These are phyloP conservation scores for Acrocephalus arundinaceus DNA, from an alignment of 2,113 vertebrate genomes.

Conservation along the genomic window DNA sequence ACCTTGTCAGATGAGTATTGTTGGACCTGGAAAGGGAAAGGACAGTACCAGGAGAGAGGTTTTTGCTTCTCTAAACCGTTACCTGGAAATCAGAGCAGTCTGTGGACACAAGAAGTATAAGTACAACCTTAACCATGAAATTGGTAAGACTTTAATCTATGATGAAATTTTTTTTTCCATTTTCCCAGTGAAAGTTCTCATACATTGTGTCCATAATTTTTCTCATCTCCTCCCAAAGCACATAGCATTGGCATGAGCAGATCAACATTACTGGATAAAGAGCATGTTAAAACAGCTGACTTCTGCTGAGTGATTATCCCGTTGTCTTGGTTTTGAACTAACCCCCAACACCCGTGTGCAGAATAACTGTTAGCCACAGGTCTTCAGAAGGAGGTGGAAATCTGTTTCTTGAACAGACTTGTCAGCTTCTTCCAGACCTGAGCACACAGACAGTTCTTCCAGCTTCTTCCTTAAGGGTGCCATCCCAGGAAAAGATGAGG, in stretches of 20 bases:
- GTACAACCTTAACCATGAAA: neutral
- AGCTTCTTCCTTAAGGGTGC: neutral
- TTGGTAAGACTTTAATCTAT: neutral
- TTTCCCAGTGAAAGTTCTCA: neutral
- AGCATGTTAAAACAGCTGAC: neutral
- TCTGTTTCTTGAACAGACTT: neutral
- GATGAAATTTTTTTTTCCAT: neutral
- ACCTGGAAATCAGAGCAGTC: neutral
- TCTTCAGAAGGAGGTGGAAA: neutral
- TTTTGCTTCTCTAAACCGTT: accelerated
- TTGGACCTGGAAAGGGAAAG: neutral
- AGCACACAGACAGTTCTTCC: neutral
- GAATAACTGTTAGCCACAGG: neutral
- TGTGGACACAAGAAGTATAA: neutral
- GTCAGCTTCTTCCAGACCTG: neutral
- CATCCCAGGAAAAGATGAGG: accelerated
- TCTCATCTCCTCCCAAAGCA: neutral
- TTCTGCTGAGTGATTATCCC: neutral
- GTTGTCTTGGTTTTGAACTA: too few relatives aligned
- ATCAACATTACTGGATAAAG: neutral
- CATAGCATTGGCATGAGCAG: neutral
- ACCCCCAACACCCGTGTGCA: neutral
- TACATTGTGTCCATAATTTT: accelerated
- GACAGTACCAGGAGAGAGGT: neutral
- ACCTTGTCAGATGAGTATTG: neutral